Evolutionary conservation across 2,113 vertebrate species (phyloP), one percentile per base, ranked within the genome.

Genomic region (Loxodonta africana): DNA sequence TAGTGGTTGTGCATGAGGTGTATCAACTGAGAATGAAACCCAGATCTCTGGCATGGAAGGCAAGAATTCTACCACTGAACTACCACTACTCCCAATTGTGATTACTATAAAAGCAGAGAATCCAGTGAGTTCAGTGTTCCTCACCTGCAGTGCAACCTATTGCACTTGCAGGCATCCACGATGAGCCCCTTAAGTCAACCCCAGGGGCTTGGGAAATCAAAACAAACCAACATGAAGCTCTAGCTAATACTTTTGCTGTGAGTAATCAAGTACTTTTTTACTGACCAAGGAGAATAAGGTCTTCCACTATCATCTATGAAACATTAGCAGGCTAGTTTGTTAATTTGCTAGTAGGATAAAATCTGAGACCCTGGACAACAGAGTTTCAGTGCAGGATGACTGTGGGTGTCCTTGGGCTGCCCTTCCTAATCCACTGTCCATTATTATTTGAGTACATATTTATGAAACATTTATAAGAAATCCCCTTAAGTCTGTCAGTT

Each of bases 331-430:
- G 0, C 9, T 67, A 2, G 3, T 11, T 69, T 37, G 28, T 33
- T 51, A 30, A 8, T 1, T 81, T 84, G 15, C 2, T 83, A 30
- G 51, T 41, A 53, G 10, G 6, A 4, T 23, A 48, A 51, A 30
- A 21, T 28, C 44, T 46, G 6, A 65, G 73, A 41, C 23, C 12
- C 11, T 15, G 60, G 37, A n/a, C 12, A 28, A 4, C 28, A 69
- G 15, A 63, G 0, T 15, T 30, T 1, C 2, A 65, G 28, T 86
- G 4, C 14, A 15, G 15, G 17, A 25, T 5, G 33, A 21, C n/a
- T 1, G 5, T 2, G 1, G 3, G 3, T 1, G 5, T 17, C 4
- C 20, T 33, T 28, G 33, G 63, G 6, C 10, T 86, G 53, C 21
- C 21, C 33, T 90, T 83, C 26, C 20, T 57, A 33, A 12, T 14